Conservation (phyloP, 2,113 vertebrate species). For the Xiphophorus hellerii region DNA sequence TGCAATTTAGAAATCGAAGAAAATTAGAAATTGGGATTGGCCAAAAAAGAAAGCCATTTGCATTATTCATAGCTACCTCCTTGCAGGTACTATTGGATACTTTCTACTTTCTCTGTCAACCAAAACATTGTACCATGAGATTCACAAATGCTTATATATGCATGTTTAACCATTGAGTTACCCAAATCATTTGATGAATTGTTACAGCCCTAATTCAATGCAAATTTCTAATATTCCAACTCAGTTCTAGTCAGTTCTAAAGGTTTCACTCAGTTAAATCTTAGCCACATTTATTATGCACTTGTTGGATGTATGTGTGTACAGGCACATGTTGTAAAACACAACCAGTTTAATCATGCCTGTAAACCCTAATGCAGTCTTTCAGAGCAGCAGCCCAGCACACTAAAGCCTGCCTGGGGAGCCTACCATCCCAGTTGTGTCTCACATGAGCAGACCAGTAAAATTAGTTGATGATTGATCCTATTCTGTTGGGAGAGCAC, state of each 20-base stretch:
- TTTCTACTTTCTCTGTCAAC: too few species aligned
- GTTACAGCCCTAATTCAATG: too few species aligned
- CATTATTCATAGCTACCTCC: too few species aligned
- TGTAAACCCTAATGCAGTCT: constrained; percentile 68
- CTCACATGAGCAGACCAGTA: constrained; percentile 80
- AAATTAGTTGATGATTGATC: constrained; percentile 86
- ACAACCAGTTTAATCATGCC: constrained; percentile 76
- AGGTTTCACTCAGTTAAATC: constrained; percentile 40
- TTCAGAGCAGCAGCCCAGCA: constrained; percentile 44
- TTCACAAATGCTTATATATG: too few species aligned
- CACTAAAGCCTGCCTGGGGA: constrained; percentile 68
- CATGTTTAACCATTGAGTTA: too few species aligned
- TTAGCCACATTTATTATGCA: constrained; percentile 32
- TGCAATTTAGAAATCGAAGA: too few species aligned
- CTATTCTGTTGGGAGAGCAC: constrained; percentile 68
- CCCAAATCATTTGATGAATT: too few species aligned
- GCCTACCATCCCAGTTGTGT: constrained; percentile 68
- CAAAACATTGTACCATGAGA: too few species aligned
- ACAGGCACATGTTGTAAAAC: constrained; percentile 45
- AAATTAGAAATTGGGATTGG: too few species aligned
- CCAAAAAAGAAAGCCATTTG: too few species aligned
- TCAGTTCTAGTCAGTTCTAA: constrained; percentile 18
- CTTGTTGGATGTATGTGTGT: constrained; percentile 1
- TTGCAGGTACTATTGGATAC: too few species aligned
- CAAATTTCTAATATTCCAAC: neutral